phyloP scores from a whole-genome alignment of 2,888 invertebrate genomes.

The Lasioglossum pauxillum region DNA sequence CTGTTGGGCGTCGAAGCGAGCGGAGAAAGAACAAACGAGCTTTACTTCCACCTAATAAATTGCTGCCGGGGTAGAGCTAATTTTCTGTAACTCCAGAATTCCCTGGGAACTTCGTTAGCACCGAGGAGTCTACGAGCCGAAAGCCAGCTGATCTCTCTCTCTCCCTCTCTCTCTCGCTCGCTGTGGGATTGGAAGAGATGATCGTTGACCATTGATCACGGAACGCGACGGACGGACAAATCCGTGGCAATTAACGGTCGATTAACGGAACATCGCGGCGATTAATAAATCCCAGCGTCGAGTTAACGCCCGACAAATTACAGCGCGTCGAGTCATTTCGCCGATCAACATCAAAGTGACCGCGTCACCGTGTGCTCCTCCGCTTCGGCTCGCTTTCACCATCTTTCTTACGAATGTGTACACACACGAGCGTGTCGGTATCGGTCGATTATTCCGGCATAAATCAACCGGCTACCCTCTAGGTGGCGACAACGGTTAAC shows the following conservation, averaged over 20 bases:
- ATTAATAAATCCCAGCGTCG: slow-evolving; percentile 33
- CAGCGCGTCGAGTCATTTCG: slow-evolving; percentile 14
- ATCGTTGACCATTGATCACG: slow-evolving; percentile 1
- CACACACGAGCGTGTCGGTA: not conserved
- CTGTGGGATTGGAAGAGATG: not conserved
- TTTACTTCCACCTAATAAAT: slow-evolving; percentile 17
- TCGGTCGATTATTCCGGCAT: slow-evolving; percentile 49
- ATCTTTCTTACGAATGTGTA: not conserved
- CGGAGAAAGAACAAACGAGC: slow-evolving; percentile 14
- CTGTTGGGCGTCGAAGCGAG: not conserved
- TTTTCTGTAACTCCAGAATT: slow-evolving; percentile 8
- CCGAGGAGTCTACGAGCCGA: slow-evolving; percentile 8
- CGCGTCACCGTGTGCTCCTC: not conserved
- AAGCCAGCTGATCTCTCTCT: not conserved
- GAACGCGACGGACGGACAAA: not conserved
- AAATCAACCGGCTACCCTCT: slow-evolving; percentile 54
- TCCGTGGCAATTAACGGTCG: slow-evolving; percentile 27
- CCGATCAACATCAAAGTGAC: slow-evolving; percentile 41
- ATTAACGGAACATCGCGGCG: slow-evolving; percentile 28
- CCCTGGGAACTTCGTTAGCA: slow-evolving; percentile 26
- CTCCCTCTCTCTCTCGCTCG: not conserved
- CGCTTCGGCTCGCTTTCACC: not conserved
- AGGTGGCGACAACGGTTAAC: slow-evolving; percentile 49
- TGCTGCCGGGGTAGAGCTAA: not conserved
- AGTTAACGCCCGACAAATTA: slow-evolving; percentile 34